These are phyloP conservation scores for Todiramphus chloris DNA, from an alignment of 2,113 vertebrate genomes.

Conservation along the genomic window DNA sequence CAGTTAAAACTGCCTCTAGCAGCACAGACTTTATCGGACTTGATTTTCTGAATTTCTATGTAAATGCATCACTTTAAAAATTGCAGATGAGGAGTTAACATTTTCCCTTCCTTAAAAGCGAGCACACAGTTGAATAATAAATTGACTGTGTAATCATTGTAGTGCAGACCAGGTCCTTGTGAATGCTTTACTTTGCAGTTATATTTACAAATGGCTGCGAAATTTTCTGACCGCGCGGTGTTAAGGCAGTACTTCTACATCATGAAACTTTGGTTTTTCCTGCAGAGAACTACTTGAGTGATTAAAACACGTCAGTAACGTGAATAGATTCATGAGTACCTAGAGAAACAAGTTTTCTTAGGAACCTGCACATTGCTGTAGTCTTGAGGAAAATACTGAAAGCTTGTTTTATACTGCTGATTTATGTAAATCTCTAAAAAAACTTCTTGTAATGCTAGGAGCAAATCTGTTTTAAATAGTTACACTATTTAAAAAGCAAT, in stretches of 20 bases:
- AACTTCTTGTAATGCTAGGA: background rate
- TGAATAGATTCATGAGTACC: constrained; percentile 5
- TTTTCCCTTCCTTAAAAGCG: background rate
- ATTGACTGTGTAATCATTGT: background rate
- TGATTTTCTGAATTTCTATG: background rate
- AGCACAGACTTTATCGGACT: background rate
- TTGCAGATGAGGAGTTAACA: background rate
- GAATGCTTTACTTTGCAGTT: background rate
- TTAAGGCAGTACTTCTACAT: constrained; percentile 10
- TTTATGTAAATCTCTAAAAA: background rate
- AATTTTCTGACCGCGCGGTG: background rate
- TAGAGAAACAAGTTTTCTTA: constrained; percentile 19
- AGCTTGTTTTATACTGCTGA: background rate
- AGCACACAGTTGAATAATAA: background rate
- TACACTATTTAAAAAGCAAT: background rate
- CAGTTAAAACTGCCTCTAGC: background rate
- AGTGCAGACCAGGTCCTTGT: background rate
- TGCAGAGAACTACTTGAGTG: constrained; percentile 31
- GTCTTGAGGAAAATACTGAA: background rate
- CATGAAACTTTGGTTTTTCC: constrained; percentile 43
- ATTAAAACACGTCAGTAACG: constrained; percentile 39
- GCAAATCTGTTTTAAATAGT: background rate
- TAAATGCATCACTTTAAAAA: background rate
- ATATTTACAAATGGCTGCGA: background rate
- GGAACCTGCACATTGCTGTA: background rate